Evolutionary conservation across 2,113 vertebrate species (phyloP).

Genomic region (Oryzias woworae): DNA sequence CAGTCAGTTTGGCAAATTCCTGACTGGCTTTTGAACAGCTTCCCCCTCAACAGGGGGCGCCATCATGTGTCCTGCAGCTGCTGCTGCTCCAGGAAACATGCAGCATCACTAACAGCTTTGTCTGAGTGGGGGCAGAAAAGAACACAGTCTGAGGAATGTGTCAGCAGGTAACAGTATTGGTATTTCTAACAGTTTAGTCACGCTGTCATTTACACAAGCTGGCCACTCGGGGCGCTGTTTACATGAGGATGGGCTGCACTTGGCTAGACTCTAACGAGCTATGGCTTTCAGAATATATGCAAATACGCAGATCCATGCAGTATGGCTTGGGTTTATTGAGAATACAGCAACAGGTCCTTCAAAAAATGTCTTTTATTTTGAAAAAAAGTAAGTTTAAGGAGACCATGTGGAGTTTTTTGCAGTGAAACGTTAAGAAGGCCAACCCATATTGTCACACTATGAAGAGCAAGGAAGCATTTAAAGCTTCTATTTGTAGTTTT

Average conservation of each 20-base stretch:
- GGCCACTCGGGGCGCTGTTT: constrained; percentile 24
- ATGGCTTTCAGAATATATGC: constrained; percentile 45
- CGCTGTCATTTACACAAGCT: constrained; percentile 36
- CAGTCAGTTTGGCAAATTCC: constrained; percentile 42
- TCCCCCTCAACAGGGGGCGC: constrained; percentile 9
- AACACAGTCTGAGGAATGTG: constrained; percentile 70
- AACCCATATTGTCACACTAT: background rate
- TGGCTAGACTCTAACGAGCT: constrained; percentile 41
- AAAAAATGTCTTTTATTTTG: constrained; percentile 1
- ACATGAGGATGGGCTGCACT: constrained; percentile 48
- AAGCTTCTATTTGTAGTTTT: no score
- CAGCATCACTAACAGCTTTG: background rate
- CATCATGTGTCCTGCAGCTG: background rate
- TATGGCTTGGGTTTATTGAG: constrained; percentile 56
- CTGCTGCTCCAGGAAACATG: constrained; percentile 18
- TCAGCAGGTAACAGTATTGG: constrained; percentile 60
- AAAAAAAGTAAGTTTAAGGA: constrained; percentile 7
- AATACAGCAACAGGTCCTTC: constrained; percentile 23
- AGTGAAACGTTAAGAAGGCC: background rate
- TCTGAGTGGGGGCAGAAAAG: constrained; percentile 45
- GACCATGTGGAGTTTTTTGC: background rate
- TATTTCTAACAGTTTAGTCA: constrained; percentile 48
- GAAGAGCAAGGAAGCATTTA: no score
- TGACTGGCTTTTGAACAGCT: constrained; percentile 40
- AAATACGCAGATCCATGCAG: constrained; percentile 48